A percentile compares a stretch with the other conserved stretches of the same genome.
Evolutionary conservation across 2,888 invertebrate genomes (phyloP).

Genomic region (Parnassius apollo): DNA sequence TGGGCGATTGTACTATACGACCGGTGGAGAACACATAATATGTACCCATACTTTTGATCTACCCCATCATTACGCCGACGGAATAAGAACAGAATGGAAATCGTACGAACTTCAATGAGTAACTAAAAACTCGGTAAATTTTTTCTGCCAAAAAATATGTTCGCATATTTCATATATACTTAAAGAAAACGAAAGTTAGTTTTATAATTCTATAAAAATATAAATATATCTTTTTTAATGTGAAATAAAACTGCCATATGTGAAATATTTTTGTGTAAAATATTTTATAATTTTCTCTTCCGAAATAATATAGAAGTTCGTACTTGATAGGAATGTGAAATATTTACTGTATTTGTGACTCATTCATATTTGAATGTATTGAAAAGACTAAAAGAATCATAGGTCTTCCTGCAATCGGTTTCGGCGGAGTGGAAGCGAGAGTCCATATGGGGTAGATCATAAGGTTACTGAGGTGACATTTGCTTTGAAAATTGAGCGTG

Average conservation of each 20-base stretch:
- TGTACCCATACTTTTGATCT: slow-evolving; percentile 42
- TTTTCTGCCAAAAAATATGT: background rate
- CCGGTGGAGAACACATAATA: slow-evolving; percentile 70
- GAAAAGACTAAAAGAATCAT: slow-evolving; percentile 13
- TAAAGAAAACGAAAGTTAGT: background rate
- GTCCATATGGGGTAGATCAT: slow-evolving; percentile 30
- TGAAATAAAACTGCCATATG: background rate
- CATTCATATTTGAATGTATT: background rate
- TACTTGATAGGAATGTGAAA: background rate
- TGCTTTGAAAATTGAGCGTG: background rate
- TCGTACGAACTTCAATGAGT: background rate
- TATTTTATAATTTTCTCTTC: too few relatives aligned
- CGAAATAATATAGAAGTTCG: slow-evolving; percentile 7
- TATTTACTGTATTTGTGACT: background rate
- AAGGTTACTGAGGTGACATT: slow-evolving; percentile 33
- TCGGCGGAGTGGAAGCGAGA: slow-evolving; percentile 16
- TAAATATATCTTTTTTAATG: background rate
- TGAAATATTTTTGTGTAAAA: too few relatives aligned
- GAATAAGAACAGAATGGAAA: slow-evolving; percentile 14
- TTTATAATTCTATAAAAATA: background rate
- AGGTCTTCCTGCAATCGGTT: slow-evolving; percentile 23
- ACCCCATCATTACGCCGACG: slow-evolving; percentile 44
- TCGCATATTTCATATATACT: background rate
- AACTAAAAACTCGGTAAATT: background rate
- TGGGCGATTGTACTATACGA: slow-evolving; percentile 75